Evolutionary conservation across 2,113 vertebrate species (phyloP), one percentile per base, ranked within the genome.

Genomic region (Channa maculata): DNA sequence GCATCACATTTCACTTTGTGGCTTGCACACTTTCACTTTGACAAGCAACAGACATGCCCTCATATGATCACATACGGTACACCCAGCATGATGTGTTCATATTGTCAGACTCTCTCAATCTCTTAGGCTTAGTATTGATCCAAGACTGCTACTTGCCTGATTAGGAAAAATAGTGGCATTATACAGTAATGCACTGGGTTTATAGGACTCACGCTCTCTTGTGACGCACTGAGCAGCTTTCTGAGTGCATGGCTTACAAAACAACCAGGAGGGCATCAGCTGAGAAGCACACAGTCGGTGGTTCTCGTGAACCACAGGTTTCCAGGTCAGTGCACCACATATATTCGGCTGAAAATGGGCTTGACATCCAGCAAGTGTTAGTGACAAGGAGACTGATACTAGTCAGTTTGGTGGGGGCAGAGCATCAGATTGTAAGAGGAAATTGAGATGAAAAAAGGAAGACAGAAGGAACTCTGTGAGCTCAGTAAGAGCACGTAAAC

Each of bases 281-380:
- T 92, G 88, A 90, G 83, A 82, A 86, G 83, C 80, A 85, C 80
- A 85, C 75, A 80, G 72, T 67, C 60, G 74, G 46, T 74, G 55
- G 46, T 59, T 85, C 70, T 55, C 75, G 9, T 78, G 78, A 86
- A 80, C 83, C 75, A 74, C 52, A 82, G 37, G 76, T 71, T 79
- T 84, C 15, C 74, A 81, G 87, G 79, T 91, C 90, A 89, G 34
- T 63, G 67, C 76, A 43, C 57, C 49, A 62, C 65, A 65, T 68
- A 69, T 51, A 64, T 75, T 75, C 34, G 34, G 15, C 53, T 79
- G 60, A 75, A 54, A 75, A 10, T 55, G 64, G 53, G 48, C 54
- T 55, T 81, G 81, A 76, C 67, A 69, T 71, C 45, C 8, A 4
- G 63, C 36, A 60, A 4, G 49, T 80, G 61, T 66, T 72, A 46